Conservation (phyloP, 2,888 invertebrate genomes). For the Lasioglossum calceatum region DNA sequence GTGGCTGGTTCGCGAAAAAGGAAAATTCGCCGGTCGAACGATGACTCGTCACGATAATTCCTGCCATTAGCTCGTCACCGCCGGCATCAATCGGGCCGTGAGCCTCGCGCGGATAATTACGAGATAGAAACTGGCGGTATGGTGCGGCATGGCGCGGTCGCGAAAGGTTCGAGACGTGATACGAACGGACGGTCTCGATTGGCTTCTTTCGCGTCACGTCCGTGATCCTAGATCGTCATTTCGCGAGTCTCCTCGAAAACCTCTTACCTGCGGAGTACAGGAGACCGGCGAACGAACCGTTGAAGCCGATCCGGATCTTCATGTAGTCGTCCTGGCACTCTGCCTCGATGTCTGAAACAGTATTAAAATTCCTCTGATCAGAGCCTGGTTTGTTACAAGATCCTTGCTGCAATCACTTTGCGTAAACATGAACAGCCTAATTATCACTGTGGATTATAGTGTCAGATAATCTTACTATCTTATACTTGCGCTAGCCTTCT, state of each 20-base stretch:
- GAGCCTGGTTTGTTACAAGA: not conserved
- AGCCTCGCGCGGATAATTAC: slow-evolving; percentile 57
- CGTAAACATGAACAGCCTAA: not conserved
- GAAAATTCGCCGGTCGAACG: slow-evolving; percentile 49
- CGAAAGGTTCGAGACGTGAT: slow-evolving; percentile 35
- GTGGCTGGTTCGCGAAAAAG: not conserved
- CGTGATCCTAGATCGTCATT: slow-evolving; percentile 29
- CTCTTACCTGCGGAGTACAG: slow-evolving; percentile 94
- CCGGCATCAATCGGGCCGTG: slow-evolving; percentile 33
- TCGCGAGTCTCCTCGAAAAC: not conserved
- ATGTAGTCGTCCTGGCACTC: slow-evolving; percentile 98
- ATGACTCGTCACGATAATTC: slow-evolving; percentile 67
- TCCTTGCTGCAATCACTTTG: too few species aligned
- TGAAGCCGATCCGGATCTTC: slow-evolving; percentile 97
- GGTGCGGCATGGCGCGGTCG: slow-evolving; percentile 44
- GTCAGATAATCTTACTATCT: too few species aligned
- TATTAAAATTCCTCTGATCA: not conserved
- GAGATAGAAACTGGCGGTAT: slow-evolving; percentile 24
- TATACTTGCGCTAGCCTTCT: too few species aligned
- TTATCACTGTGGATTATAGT: not conserved
- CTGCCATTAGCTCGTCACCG: slow-evolving; percentile 67
- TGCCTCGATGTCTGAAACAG: slow-evolving; percentile 94
- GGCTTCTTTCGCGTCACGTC: not conserved
- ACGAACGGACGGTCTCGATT: not conserved
- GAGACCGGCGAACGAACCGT: slow-evolving; percentile 94